Base-by-base conservation (phyloP, 2,888 invertebrate species). In the Tuberolachnus salignus region DNA sequence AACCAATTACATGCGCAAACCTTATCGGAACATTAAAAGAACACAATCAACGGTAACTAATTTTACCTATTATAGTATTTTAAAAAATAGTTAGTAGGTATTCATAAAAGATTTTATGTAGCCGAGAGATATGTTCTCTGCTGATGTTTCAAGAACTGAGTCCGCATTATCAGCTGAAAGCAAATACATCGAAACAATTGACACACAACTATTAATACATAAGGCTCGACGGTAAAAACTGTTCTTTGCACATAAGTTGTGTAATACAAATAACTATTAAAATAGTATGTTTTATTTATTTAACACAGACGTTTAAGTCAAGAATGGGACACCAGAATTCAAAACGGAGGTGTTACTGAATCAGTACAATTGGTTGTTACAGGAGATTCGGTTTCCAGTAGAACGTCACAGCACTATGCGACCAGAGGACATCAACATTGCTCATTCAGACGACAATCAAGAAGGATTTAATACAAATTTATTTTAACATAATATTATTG, bases 391-490 rank as follows among this genome's bases (percentile, higher is more conserved):
- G 78, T 78, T 51, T 67, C 78, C 6, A 78, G 67, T 49, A 78
- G 46, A 61, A 34, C 73, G 23, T 51, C 73, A 49, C 78, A 75
- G 49, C 53, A 69, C 42, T 69, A 67, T 21, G 59, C 59, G 4
- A 69, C 46, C 42, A 26, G 69, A 51, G 78, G 78, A 51, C 59
- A 78, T 42, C 78, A 69, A 23, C 78, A 78, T 69, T 78, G 78
- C 59, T 69, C 69, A 69, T 78, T 69, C 49, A 69, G 67, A 78
- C 51, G 78, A 78, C 78, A 78, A 69, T 69, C 78, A 61, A 67
- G 67, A 69, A 78, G 78, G 69, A 59, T 69, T 78, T 78, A 69
- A 67, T 42, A 73, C n/a, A 44, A 23, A 46, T 16, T 10, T 55
- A n/a, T 61, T 72, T 34, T 26, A 55, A 72, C 14, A 26, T 26